Base-by-base conservation (phyloP, 2,113 vertebrate species). In the Oxyura jamaicensis region DNA sequence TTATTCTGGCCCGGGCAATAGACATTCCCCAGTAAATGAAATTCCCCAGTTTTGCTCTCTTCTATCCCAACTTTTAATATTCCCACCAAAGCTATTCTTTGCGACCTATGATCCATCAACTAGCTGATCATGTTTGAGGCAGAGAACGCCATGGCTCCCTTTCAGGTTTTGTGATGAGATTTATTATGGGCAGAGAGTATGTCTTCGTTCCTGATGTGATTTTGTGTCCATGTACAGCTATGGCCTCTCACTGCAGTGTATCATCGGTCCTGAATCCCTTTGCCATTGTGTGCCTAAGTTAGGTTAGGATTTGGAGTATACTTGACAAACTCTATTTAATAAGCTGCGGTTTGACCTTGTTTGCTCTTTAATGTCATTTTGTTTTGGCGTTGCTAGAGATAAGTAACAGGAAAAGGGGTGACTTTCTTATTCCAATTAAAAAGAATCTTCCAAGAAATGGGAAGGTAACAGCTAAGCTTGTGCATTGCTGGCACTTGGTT, bases 371-470 rank as follows among this genome's bases (percentile, higher is more conserved):
- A 16, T 13, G 11, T 31, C 82, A 11, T 48, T 48, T 21, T 48
- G 4, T 48, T 44, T 44, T 48, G 46, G 20, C 21, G 46, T 21
- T 48, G 31, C 52, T 80, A 0, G 4, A 91, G n/a, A 31, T 63
- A 21, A 65, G 11, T n/a, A 66, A 21, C 68, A 48, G 6, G 6
- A 72, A 67, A 82, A 88, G 22, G 8, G 4, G n/a, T 46, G 11
- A 71, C 9, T 36, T 7, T 8, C 19, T 15, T 6, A 1, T 3
- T 3, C 6, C 7, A 11, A 1, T 31, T 26, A 21, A 56, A 44
- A 89, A 53, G 53, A 67, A 42, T 12, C 2, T 13, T 35, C 36
- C 21, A 44, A 46, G 52, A 15, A 72, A 21, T 79, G 11, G 12
- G 20, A 46, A 25, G 16, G 28, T 66, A 69, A 66, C n/a, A 59